A percentile compares a stretch with the other conserved stretches of the same genome.
Evolutionary conservation across 2,797 vertebrate species (phyloP).

Genomic region (Artibeus lituratus): DNA sequence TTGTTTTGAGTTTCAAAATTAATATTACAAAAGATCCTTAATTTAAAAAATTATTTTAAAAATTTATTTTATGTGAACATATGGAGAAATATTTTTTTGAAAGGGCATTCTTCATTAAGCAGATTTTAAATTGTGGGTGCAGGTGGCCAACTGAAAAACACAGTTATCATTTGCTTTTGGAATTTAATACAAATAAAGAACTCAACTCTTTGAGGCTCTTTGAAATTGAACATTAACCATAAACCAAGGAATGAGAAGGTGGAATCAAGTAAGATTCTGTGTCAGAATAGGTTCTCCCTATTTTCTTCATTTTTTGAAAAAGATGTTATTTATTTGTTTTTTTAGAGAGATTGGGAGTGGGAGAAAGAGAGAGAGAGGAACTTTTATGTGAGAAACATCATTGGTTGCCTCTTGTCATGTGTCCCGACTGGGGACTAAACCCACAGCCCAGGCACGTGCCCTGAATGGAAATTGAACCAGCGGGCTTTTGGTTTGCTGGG

Average conservation of each 20-base stretch:
- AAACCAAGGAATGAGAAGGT: background rate
- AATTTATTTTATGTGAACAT: constrained; percentile 59
- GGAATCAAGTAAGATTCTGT: background rate
- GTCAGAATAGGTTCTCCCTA: background rate
- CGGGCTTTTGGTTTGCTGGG: background rate
- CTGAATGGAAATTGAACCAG: background rate
- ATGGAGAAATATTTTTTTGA: constrained; percentile 59
- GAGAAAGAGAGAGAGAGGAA: background rate
- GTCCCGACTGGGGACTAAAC: background rate
- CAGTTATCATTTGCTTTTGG: constrained; percentile 51
- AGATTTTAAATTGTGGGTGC: constrained; percentile 55
- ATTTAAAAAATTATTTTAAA: constrained; percentile 62
- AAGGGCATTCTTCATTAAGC: constrained; percentile 42
- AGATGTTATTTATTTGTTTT: background rate
- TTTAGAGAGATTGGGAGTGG: background rate
- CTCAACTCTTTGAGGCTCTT: constrained; percentile 22
- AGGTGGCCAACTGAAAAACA: constrained; percentile 58
- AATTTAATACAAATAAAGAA: constrained; percentile 49
- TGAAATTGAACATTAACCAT: constrained; percentile 16
- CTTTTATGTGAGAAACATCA: background rate
- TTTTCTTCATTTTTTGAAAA: background rate
- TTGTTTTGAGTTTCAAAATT: constrained; percentile 13
- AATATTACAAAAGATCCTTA: constrained; percentile 55
- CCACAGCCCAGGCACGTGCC: background rate
- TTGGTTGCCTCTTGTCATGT: background rate